phyloP scores from a whole-genome alignment of 2,113 vertebrate species.

The Neomonachus schauinslandi region DNA sequence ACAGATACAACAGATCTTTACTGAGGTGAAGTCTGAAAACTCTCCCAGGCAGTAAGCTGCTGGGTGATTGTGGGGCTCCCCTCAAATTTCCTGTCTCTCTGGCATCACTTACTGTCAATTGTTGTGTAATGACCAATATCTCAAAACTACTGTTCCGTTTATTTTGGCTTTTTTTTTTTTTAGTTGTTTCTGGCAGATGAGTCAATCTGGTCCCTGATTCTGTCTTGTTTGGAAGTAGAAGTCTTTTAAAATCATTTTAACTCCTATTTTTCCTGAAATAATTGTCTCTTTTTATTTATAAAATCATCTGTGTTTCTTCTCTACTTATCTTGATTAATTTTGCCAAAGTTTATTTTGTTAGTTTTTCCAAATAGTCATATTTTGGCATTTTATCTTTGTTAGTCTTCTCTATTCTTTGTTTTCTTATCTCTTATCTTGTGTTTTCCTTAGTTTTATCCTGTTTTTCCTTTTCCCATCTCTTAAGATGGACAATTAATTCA shows the following conservation, averaged over 20 bases:
- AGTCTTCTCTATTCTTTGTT: neutral
- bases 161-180: neutral
- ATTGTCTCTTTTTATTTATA: neutral
- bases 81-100: neutral
- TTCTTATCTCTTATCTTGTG: neutral
- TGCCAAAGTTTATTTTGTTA: slow-evolving; percentile 39
- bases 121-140: neutral
- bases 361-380: neutral
- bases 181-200: neutral
- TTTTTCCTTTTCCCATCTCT: neutral
- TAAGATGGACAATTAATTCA: neutral
- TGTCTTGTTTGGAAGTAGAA: neutral
- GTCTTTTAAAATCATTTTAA: neutral
- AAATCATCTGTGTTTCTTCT: neutral
- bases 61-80: neutral
- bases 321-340: neutral
- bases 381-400: neutral
- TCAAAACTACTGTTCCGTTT: neutral
- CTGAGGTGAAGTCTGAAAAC: neutral
- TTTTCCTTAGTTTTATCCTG: neutral
- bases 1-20: neutral
- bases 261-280: neutral
- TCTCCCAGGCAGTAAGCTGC: neutral
- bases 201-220: neutral
- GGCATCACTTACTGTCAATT: neutral